Evolutionary conservation across 2,113 vertebrate species (phyloP).

Genomic region (Oreochromis niloticus): DNA sequence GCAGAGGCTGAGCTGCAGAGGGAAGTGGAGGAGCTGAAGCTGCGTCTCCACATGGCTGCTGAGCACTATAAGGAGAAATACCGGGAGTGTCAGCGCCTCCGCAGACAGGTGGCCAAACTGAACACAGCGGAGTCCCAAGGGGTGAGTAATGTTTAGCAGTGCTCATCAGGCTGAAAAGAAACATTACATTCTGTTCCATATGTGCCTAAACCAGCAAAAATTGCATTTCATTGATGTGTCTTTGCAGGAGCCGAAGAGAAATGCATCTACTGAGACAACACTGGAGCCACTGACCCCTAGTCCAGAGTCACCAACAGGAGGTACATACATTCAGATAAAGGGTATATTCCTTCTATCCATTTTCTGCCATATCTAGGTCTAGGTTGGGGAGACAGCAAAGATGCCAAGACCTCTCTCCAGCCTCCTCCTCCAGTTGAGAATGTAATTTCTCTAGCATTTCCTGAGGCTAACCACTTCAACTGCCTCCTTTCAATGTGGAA

Average conservation of each 20-base stretch:
- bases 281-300: conserved; percentile 53
- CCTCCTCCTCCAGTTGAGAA: neutral
- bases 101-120: conserved; percentile 89
- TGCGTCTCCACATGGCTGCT: conserved; percentile 96
- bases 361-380: neutral
- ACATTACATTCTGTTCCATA: neutral
- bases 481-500: neutral
- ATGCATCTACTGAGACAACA: conserved; percentile 56
- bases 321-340: conserved; percentile 29
- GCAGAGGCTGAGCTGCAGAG: conserved; percentile 91
- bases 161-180: neutral
- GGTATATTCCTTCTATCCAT: neutral
- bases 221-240: neutral
- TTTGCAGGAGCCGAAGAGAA: conserved; percentile 68
- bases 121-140: conserved; percentile 73
- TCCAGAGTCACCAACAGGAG: conserved; percentile 62
- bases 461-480: neutral
- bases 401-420: neutral
- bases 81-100: conserved; percentile 93
- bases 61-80: conserved; percentile 99
- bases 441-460: neutral
- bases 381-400: neutral
- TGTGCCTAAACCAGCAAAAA: neutral
- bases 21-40: conserved; percentile 95
- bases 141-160: conserved; percentile 61